phyloP scores from a whole-genome alignment of 2,888 invertebrate genomes.

The Dastarcus helophoroides region DNA sequence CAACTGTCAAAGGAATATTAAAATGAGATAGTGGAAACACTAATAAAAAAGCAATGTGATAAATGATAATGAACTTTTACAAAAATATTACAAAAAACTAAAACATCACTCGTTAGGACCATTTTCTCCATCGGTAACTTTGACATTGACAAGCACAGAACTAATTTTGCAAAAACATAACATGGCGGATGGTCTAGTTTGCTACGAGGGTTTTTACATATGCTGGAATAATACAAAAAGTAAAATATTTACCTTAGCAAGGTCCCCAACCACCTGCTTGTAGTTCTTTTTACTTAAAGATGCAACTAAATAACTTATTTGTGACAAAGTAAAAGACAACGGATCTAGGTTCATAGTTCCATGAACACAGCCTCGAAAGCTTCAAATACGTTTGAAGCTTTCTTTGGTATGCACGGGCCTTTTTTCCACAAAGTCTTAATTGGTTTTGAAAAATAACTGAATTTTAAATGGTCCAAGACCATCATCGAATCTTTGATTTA shows the following conservation, averaged over 20 bases:
- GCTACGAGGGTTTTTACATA: constrained; percentile 8
- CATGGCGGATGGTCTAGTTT: constrained; percentile 25
- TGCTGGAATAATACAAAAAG: constrained; percentile 35
- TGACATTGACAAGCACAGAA: constrained; percentile 13
- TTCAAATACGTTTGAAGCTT: constrained; percentile 91
- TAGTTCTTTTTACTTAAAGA: constrained; percentile 94
- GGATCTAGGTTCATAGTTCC: constrained; percentile 99
- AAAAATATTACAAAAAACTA: constrained; percentile 16
- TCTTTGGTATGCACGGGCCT: constrained; percentile 67
- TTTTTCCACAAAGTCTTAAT: constrained; percentile 39
- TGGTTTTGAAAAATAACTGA: constrained; percentile 35
- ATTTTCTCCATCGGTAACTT: constrained; percentile 25
- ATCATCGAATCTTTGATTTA: constrained; percentile 36
- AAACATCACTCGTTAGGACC: constrained; percentile 30
- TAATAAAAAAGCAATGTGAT: not conserved
- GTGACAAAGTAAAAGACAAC: constrained; percentile 96
- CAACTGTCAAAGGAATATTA: constrained; percentile 49
- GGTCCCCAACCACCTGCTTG: constrained; percentile 79
- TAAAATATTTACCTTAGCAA: constrained; percentile 85
- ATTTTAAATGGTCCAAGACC: constrained; percentile 39
- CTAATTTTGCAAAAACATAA: constrained; percentile 14
- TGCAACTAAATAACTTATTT: constrained; percentile 94
- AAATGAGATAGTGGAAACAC: constrained; percentile 18
- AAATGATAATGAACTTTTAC: too few relatives aligned
- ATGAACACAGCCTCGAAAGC: constrained; percentile 75